phyloP scores from a whole-genome alignment of 2,113 vertebrate genomes.

The Laterallus jamaicensis region DNA sequence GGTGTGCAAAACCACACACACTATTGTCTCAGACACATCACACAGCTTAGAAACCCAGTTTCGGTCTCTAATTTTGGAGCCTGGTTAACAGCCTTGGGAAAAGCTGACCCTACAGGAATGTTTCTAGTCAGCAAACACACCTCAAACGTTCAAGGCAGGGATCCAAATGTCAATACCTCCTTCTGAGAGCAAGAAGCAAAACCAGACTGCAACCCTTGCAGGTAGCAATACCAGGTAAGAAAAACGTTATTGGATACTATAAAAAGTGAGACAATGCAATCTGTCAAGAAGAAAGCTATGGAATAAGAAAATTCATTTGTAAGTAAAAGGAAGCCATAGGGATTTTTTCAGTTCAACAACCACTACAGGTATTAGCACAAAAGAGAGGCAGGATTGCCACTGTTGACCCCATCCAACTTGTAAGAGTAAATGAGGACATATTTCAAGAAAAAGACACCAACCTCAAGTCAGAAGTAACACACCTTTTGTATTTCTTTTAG shows the following conservation, averaged over 20 bases:
- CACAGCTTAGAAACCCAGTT: neutral
- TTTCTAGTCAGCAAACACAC: neutral
- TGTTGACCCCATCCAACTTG: neutral
- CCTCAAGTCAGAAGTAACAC: neutral
- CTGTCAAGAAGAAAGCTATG: neutral
- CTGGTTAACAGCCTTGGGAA: neutral
- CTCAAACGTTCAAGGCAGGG: neutral
- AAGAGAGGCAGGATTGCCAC: neutral
- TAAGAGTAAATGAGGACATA: neutral
- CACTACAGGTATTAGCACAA: neutral
- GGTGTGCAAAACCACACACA: neutral
- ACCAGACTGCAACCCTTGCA: neutral
- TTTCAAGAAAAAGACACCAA: neutral
- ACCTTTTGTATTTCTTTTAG: neutral
- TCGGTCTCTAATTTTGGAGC: neutral
- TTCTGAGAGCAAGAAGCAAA: neutral
- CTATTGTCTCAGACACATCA: neutral
- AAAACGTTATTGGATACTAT: neutral
- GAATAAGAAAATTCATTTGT: neutral
- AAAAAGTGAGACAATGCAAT: neutral
- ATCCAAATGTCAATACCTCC: neutral
- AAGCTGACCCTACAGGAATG: neutral
- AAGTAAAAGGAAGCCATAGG: neutral
- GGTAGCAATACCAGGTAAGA: neutral
- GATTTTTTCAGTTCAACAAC: neutral